Percentiles rank a stretch among this genome's conserved stretches.
These are phyloP conservation scores for Platysternon megacephalum DNA, from an alignment of 2,113 vertebrate species.

Conservation along the genomic window DNA sequence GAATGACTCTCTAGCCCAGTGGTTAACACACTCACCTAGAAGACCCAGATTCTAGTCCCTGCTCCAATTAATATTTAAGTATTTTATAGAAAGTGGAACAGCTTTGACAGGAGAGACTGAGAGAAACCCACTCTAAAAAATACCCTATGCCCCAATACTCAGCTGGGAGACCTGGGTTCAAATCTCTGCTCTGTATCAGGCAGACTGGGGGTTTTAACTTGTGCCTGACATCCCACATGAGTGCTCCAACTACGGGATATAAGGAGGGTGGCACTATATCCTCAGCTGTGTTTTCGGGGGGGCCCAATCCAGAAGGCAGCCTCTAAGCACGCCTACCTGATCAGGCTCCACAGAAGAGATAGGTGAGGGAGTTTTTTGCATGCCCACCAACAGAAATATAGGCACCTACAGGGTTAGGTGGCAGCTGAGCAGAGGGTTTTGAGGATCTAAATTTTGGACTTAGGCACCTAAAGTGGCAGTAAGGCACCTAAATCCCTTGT, in stretches of 20 bases:
- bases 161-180: not conserved
- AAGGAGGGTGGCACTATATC: not conserved
- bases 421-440: not conserved
- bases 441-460: not conserved
- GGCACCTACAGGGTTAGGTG: not conserved
- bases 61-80: too few relatives aligned
- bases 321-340: not conserved
- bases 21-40: not conserved
- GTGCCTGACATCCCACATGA: not conserved
- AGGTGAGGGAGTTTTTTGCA: not conserved
- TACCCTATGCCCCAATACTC: too few relatives aligned
- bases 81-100: too few relatives aligned
- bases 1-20: not conserved
- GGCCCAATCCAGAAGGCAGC: not conserved
- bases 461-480: not conserved
- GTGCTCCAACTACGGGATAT: not conserved
- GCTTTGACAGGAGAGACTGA: too few relatives aligned
- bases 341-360: not conserved
- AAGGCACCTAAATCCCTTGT: not conserved
- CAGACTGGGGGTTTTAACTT: not conserved
- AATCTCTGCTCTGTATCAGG: not conserved
- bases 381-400: not conserved
- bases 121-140: too few relatives aligned
- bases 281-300: not conserved
- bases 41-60: not conserved